These are phyloP conservation scores for Henricia sp. DNA, from an alignment of 53 echinoderm and acorn worm genomes.

Conservation along the genomic window DNA sequence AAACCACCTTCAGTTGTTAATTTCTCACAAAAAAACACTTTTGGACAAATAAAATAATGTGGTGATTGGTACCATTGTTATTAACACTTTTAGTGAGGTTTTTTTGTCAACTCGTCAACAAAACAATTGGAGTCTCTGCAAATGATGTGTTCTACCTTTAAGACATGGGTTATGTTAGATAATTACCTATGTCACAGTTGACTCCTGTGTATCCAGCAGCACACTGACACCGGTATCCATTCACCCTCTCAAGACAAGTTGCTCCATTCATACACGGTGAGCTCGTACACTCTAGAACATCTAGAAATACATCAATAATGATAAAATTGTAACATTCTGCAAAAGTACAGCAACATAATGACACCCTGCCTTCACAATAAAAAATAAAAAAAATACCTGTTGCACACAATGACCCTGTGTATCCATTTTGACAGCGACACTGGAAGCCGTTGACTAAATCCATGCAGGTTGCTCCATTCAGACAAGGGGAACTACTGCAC, in stretches of 20 bases:
- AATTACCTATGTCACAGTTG: conserved; percentile 13
- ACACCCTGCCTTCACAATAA: too few relatives aligned
- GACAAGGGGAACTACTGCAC: conserved; percentile 40
- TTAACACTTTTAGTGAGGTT: neutral
- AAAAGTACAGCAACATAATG: too few relatives aligned
- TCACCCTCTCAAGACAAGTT: conserved; percentile 19
- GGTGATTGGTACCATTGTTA: neutral
- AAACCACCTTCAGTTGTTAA: too few relatives aligned
- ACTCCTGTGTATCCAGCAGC: conserved; percentile 18
- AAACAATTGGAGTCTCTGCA: neutral
- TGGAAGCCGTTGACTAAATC: conserved; percentile 45
- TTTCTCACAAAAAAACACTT: too few relatives aligned
- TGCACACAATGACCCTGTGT: conserved; percentile 12
- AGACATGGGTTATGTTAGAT: too few relatives aligned
- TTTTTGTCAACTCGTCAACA: too few relatives aligned
- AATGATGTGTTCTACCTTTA: neutral
- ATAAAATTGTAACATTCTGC: too few relatives aligned
- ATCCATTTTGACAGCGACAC: conserved; percentile 41
- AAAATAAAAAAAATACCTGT: too few relatives aligned
- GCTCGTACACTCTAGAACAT: conserved; percentile 29
- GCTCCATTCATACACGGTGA: conserved; percentile 45
- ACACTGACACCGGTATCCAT: conserved; percentile 38
- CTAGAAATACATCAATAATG: neutral
- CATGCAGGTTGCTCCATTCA: conserved; percentile 37
- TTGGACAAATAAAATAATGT: neutral